A percentile compares a stretch with the other conserved stretches of the same genome.
These are phyloP conservation scores for Mesorhabditis sp. DNA, from an alignment of 2,888 invertebrate species.

Conservation along the genomic window DNA sequence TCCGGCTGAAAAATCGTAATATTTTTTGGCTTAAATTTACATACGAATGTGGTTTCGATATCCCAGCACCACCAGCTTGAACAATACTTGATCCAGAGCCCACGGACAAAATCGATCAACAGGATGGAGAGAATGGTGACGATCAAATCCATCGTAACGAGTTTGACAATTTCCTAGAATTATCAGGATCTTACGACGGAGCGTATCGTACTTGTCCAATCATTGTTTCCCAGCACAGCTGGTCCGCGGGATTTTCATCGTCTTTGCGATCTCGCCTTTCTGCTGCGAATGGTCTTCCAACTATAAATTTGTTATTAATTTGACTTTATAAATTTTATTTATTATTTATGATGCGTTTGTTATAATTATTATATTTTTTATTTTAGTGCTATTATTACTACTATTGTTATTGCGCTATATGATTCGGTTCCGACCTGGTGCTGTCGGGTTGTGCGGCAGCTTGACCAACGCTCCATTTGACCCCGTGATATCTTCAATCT, in stretches of 20 bases:
- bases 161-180: constrained; percentile 76
- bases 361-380: too few relatives aligned
- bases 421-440: too few relatives aligned
- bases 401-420: too few relatives aligned
- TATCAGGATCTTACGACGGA: background rate
- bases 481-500: too few relatives aligned
- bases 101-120: constrained; percentile 84
- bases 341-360: too few relatives aligned
- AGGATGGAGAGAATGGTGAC: constrained; percentile 78
- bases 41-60: constrained; percentile 79
- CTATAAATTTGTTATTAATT: background rate
- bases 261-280: background rate
- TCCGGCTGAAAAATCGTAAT: constrained; percentile 68
- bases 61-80: constrained; percentile 90
- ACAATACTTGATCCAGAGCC: constrained; percentile 78
- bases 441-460: too few relatives aligned
- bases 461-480: too few relatives aligned
- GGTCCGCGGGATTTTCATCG: background rate
- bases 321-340: too few relatives aligned
- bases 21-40: background rate
- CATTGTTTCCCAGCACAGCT: constrained; percentile 93
- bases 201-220: constrained; percentile 72
- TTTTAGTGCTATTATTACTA: too few relatives aligned
- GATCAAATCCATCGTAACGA: constrained; percentile 90
- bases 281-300: background rate